These are phyloP conservation scores for Etheostoma perlongum DNA, from an alignment of 2,797 vertebrate species.

Conservation along the genomic window DNA sequence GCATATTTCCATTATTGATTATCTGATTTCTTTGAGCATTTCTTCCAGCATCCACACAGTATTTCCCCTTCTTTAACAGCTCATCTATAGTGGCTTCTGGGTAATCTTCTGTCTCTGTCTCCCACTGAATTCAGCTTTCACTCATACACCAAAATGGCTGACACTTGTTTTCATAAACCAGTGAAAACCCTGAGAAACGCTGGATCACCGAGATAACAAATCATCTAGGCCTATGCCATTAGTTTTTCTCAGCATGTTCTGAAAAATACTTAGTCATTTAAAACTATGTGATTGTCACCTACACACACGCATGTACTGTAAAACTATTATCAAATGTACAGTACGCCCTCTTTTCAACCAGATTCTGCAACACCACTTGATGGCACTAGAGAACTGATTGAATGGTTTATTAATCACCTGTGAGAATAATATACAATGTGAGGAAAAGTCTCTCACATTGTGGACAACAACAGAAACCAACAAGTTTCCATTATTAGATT, in stretches of 20 bases:
- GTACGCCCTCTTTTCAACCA: not conserved
- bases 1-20: not conserved
- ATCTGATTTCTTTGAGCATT: not conserved
- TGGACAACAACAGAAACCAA: not conserved
- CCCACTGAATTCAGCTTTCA: slow-evolving; percentile 45
- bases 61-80: not conserved
- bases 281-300: not conserved
- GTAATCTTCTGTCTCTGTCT: not conserved
- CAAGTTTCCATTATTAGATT: not conserved
- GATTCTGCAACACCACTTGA: slow-evolving; percentile 37
- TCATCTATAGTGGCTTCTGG: slow-evolving; percentile 8
- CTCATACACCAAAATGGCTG: slow-evolving; percentile 28
- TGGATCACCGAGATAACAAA: not conserved
- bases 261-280: not conserved
- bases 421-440: not conserved
- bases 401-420: not conserved
- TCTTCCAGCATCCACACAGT: not conserved
- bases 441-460: not conserved
- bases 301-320: not conserved
- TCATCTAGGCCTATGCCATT: not conserved
- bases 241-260: not conserved
- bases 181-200: not conserved
- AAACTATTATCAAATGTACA: not conserved
- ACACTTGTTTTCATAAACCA: not conserved
- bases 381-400: slow-evolving; percentile 33